Base-by-base conservation (phyloP, 2,113 vertebrate species). In the Oostethus manadensis region DNA sequence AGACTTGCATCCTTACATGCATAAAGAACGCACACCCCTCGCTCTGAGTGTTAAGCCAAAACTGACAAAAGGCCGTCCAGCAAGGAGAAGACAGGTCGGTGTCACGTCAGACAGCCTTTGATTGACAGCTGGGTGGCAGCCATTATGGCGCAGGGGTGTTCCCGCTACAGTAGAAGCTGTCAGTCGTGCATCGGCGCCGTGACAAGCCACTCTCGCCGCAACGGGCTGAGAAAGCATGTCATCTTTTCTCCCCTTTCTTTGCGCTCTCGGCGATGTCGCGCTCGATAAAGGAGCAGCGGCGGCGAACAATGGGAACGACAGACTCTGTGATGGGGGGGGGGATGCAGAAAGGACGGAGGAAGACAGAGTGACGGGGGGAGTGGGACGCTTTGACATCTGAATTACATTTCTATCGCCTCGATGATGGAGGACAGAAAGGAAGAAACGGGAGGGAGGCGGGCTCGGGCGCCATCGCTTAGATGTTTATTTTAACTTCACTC, bases 341-440 rank as follows among this genome's bases (percentile, higher is more conserved):
- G 16, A 18, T 3, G 21, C 1, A 23, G 9, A 86, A 80, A 84
- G 86, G 86, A 87, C 84, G 68, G 79, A 79, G 80, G 38, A 73
- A 87, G 82, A 80, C 74, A 80, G 80, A 86, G 75, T 78, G 64
- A 82, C 60, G 81, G 66, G 85, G 81, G 81, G 82, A 79, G 82
- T 79, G 78, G 84, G 86, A 82, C 84, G 86, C 87, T 79, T 86
- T 91, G 90, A 91, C 90, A 90, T 90, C 88, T 90, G 89, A 90
- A 90, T 91, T 89, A 89, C 88, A 89, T 91, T 90, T 88, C 84
- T 83, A 85, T 84, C 70, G 79, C 82, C 76, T 80, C 81, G 81
- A 86, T 80, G 84, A 87, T 81, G 73, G 78, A 66, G 67, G 71
- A 78, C 47, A 73, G 71, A 73, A 71, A 74, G 70, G 79, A 79